Conservation (phyloP, 2,888 invertebrate genomes). For the Pycnomerus fuliginosus region DNA sequence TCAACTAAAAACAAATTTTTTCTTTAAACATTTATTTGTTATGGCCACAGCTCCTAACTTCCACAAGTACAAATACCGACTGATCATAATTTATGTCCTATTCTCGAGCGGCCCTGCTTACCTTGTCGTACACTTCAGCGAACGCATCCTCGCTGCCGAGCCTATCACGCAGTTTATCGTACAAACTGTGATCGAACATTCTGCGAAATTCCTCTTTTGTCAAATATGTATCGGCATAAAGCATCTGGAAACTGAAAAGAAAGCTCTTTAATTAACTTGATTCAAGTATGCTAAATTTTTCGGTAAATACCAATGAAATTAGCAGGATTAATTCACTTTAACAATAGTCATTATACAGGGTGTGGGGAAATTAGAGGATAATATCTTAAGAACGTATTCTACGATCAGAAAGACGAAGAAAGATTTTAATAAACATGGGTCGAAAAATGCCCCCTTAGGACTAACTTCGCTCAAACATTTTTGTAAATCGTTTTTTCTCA, state of each 20-base stretch:
- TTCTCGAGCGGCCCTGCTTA: conserved; percentile 59
- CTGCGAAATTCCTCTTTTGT: conserved; percentile 70
- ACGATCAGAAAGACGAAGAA: too few relatives aligned
- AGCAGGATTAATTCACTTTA: too few relatives aligned
- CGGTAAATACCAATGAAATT: too few relatives aligned
- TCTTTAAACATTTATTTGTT: conserved; percentile 14
- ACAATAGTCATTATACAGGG: too few relatives aligned
- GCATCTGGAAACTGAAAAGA: conserved; percentile 73
- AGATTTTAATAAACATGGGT: too few relatives aligned
- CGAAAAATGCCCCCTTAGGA: too few relatives aligned
- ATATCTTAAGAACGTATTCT: too few relatives aligned
- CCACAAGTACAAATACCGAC: conserved; percentile 2
- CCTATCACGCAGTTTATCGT: conserved; percentile 63
- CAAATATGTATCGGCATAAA: conserved; percentile 80
- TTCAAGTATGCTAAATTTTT: too few relatives aligned
- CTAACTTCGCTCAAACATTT: too few relatives aligned
- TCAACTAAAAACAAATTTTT: conserved; percentile 4
- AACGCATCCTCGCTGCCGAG: conserved; percentile 70
- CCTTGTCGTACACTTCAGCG: conserved; percentile 79
- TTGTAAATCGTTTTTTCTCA: too few relatives aligned
- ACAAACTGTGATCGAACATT: conserved; percentile 80
- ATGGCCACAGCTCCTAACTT: conserved; percentile 15
- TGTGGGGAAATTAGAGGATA: too few relatives aligned
- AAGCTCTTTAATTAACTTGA: too few relatives aligned
- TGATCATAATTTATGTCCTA: conserved; percentile 31